Evolutionary conservation across 1,140 invertebrate species (phyloP), one percentile per base, ranked within the genome.

Genomic region (Cherax quadricarinatus): DNA sequence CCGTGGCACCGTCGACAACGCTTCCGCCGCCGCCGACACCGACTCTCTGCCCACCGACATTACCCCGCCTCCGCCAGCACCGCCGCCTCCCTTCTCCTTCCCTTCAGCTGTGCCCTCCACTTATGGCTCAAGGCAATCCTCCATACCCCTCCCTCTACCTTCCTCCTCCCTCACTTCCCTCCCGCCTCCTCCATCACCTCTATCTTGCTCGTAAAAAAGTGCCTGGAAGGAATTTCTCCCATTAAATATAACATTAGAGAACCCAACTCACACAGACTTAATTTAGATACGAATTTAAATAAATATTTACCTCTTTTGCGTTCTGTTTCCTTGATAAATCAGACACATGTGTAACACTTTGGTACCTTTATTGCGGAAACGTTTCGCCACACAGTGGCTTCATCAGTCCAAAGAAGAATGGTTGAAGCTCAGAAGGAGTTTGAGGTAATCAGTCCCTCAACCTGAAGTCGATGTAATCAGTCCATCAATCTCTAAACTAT

Each of bases 31-130:
- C 62, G 70, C 82, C 12, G 24, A 18, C 18, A 73, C 85, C 89
- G 53, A 82, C 70, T 91, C 89, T 83, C 89, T 91, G 7, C 83
- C 83, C 4, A n/a, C 84, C 18, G 89, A 86, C 16, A 57, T 86
- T 16, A 91, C 89, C 30, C 82, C 89, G 0, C 89, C 83, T 24
- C 83, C 89, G 16, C 89, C 89, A 16, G 80, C 81, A 3, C 89
- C 89, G 5, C 89, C 83, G 5, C 75, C 57, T 1, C 89, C 83
- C 14, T 86, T 86, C 84, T 73, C 89, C 4, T 75, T 75, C 30
- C 89, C 89, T n/a, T 49, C 83, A 0, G 83, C 81, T 16, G 81
- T 85, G 2, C 88, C 88, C 88, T 84, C 82, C 41, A 73, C 66
- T 14, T 90, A 66, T 79, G 57, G n/a, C 70, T 78, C 60, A 18